These are phyloP conservation scores for Prietella phreatophila DNA, from an alignment of 2,113 vertebrate species.

Conservation along the genomic window DNA sequence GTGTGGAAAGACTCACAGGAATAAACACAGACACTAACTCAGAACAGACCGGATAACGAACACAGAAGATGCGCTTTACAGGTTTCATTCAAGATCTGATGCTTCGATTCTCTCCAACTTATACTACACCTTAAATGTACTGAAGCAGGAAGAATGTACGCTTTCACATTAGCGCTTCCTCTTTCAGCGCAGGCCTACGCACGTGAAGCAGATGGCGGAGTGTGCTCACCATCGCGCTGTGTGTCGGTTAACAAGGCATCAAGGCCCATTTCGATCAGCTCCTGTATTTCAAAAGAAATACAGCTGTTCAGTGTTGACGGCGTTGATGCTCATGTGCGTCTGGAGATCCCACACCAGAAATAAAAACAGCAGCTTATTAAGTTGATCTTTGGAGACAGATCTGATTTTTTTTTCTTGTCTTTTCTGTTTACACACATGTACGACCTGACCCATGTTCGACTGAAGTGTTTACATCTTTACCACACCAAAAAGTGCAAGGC, in stretches of 20 bases:
- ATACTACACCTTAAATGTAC: background rate
- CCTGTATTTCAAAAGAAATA: background rate
- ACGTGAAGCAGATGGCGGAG: slow-evolving; percentile 27
- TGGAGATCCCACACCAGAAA: background rate
- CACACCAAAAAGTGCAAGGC: background rate
- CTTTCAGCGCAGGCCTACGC: background rate
- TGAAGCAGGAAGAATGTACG: background rate
- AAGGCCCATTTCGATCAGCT: slow-evolving; percentile 3
- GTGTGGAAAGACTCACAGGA: background rate
- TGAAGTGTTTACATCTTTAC: too few species aligned
- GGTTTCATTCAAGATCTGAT: background rate
- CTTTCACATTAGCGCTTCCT: slow-evolving; percentile 29
- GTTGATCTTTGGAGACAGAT: background rate
- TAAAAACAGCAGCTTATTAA: background rate
- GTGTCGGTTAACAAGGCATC: background rate
- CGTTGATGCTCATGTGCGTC: background rate
- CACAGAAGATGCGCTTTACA: background rate
- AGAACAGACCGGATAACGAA: background rate
- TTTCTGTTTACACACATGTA: background rate
- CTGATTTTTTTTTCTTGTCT: background rate
- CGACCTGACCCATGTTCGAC: background rate
- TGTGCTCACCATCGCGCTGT: background rate
- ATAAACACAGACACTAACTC: background rate
- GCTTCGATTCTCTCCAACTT: background rate
- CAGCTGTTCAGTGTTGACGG: background rate